Evolutionary conservation across 2,113 vertebrate species (phyloP), one percentile per base, ranked within the genome.

Genomic region (Chamaea fasciata): DNA sequence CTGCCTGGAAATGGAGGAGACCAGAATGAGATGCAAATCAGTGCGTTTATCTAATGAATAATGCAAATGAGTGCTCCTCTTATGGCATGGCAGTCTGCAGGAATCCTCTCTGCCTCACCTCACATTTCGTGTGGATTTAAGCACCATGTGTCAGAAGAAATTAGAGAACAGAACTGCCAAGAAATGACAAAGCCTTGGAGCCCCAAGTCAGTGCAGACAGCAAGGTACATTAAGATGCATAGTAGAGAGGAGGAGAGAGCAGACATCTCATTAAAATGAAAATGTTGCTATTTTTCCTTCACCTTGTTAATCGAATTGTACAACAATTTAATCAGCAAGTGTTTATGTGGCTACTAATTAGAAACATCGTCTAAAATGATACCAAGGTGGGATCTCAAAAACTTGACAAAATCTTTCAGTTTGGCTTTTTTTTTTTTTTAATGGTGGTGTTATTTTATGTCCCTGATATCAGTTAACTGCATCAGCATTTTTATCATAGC

Each of bases 11-110:
- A 97, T 87, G 78, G 94, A 97, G 95, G 94, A 37, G 68, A 96
- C 60, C 71, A 94, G 94, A 97, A 98, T 96, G 95, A 98, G 97
- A 98, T 98, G 98, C 97, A 98, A 98, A 98, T 98, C 97, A 98
- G 96, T 95, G 87, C 77, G 53, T 97, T 97, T 97, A 97, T 95
- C 96, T 98, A 98, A 98, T 98, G 98, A 98, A 98, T 98, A 98
- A 98, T 98, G 98, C 96, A 98, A 98, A 98, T 97, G 93, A 97
- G 83, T 3, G 8, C 83, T 97, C 90, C 94, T 97, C 94, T 97
- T 96, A 97, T 56, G 94, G 96, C 42, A 73, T 63, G 33, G 91
- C 89, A 95, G 96, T 97, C 97, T 97, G 97, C 97, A 97, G 97
- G 96, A 98, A 98, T 98, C 97, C 97, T 98, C 95, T 96, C 95